These are phyloP conservation scores for Scaeva pyrastri DNA, from an alignment of 2,888 invertebrate species.

Conservation along the genomic window DNA sequence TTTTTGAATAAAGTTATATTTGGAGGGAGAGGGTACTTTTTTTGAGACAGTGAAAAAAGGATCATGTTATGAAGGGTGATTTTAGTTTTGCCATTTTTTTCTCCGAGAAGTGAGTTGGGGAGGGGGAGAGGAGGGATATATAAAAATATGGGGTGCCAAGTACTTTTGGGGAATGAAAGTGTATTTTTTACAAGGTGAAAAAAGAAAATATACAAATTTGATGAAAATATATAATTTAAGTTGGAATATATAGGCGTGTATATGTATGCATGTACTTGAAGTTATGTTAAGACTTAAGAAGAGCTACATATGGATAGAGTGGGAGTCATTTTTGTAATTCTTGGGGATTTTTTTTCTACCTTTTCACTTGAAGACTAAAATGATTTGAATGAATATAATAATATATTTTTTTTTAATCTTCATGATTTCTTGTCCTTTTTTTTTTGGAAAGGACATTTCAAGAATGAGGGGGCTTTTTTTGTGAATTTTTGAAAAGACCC, in stretches of 20 bases:
- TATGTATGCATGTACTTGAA: background rate
- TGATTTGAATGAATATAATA: too few species aligned
- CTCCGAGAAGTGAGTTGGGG: background rate
- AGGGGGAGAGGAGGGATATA: too few species aligned
- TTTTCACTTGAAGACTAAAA: too few species aligned
- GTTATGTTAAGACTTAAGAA: background rate
- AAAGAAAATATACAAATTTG: background rate
- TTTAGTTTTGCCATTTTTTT: conserved; percentile 23
- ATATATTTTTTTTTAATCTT: too few species aligned
- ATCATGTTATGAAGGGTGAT: conserved; percentile 12
- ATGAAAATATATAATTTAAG: background rate
- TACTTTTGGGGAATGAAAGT: background rate
- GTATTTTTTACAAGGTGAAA: too few species aligned
- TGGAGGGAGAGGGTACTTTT: background rate
- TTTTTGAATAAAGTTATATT: conserved; percentile 33
- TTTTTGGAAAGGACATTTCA: too few species aligned
- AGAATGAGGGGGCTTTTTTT: too few species aligned
- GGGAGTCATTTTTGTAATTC: background rate
- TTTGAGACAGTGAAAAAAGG: background rate
- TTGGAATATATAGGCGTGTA: background rate
- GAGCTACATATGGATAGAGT: background rate
- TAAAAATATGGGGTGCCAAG: conserved; percentile 10
- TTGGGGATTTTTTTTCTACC: background rate
- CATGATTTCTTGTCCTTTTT: too few species aligned
- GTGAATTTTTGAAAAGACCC: too few species aligned